A percentile compares a stretch with the other conserved stretches of the same genome.
phyloP scores from a whole-genome alignment of 2,888 invertebrate genomes.

The Sepiola atlantica region DNA sequence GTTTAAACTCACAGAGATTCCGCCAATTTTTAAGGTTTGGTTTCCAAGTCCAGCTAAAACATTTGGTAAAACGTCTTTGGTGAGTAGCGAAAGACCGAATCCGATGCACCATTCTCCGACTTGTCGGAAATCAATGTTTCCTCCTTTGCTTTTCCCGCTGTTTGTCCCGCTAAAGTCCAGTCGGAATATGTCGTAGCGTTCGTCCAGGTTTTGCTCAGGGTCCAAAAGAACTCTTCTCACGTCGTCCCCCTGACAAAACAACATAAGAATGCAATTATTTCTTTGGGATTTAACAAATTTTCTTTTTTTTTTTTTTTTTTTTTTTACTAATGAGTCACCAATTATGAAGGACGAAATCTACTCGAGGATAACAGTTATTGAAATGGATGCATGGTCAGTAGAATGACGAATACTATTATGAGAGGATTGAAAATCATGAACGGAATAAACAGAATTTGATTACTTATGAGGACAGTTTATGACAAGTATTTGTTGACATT shows the following conservation, averaged over 20 bases:
- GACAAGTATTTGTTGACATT: too few species aligned
- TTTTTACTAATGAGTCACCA: too few species aligned
- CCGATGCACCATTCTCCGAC: conserved; percentile 35
- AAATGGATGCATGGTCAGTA: too few species aligned
- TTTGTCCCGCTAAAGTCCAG: background rate
- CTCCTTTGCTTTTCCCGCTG: too few species aligned
- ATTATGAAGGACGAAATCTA: too few species aligned
- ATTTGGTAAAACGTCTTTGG: background rate
- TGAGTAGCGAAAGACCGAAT: background rate
- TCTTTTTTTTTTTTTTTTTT: too few species aligned
- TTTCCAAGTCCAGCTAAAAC: conserved; percentile 33
- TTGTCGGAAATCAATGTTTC: background rate
- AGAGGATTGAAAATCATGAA: too few species aligned
- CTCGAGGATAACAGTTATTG: too few species aligned
- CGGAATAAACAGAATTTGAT: too few species aligned
- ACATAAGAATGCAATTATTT: background rate
- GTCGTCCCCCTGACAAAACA: background rate
- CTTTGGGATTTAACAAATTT: too few species aligned
- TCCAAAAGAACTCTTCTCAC: background rate
- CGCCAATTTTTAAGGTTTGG: background rate
- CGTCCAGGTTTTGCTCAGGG: background rate
- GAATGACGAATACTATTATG: too few species aligned
- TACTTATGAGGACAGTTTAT: too few species aligned
- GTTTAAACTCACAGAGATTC: background rate
- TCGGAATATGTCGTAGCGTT: conserved; percentile 38